phyloP scores from a whole-genome alignment of 2,888 invertebrate species.

The Machimus atricapillus region DNA sequence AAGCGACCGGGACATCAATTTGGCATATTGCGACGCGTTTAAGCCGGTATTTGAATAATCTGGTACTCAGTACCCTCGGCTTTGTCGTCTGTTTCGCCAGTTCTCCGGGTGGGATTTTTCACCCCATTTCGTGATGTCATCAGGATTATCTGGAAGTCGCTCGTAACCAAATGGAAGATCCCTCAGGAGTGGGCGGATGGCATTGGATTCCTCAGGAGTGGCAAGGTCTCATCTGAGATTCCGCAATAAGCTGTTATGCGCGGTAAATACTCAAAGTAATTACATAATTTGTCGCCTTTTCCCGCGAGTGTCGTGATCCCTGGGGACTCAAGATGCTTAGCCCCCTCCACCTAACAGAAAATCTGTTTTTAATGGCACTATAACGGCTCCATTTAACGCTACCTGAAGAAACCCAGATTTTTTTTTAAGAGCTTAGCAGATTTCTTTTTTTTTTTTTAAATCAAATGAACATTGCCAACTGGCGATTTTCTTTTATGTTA shows the following conservation, averaged over 20 bases:
- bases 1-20: constrained; percentile 9
- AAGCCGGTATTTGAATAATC: constrained; percentile 26
- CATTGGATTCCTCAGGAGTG: not conserved
- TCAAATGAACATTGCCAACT: not conserved
- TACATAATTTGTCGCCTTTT: constrained; percentile 36
- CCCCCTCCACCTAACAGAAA: not conserved
- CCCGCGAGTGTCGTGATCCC: constrained; percentile 10
- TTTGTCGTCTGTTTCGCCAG: not conserved
- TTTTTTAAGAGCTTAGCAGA: not conserved
- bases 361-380: not conserved
- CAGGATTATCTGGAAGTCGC: constrained; percentile 13
- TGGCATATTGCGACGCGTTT: constrained; percentile 19
- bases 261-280: constrained; percentile 26
- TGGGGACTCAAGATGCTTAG: constrained; percentile 8
- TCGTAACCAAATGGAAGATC: not conserved
- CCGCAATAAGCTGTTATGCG: constrained; percentile 2
- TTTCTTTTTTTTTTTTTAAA: not conserved
- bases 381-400: not conserved
- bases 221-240: constrained; percentile 22
- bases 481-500: not conserved
- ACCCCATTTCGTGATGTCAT: constrained; percentile 28
- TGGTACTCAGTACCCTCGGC: not conserved
- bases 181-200: not conserved
- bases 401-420: not conserved
- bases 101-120: not conserved